Base-by-base conservation (phyloP, 1,140 invertebrate species). In the Helicoverpa armigera region DNA sequence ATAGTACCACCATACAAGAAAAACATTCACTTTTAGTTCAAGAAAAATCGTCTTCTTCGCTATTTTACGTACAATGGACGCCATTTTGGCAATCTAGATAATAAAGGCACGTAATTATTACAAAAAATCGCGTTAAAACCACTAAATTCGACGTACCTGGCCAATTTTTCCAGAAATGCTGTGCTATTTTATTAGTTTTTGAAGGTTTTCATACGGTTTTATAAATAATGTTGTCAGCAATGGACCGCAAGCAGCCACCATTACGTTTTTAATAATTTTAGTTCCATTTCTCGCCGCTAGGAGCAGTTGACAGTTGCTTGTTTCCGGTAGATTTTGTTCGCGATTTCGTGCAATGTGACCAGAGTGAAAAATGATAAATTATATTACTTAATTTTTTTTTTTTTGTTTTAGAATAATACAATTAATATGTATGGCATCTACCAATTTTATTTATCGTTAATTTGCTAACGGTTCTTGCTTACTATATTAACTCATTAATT, bases 171-270 rank as follows among this genome's bases (percentile, higher is more conserved):
- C 58, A 85, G 72, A 78, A 78, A 82, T 88, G 63, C 76, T 79
- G 63, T 73, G 14, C 61, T 82, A 84, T 82, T 50, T 73, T 80
- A 88, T 92, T 89, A 87, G 86, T 92, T 92, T 92, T 81, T 92
- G 88, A 89, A 94, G 86, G 91, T 93, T 94, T 94, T 89, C 92
- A 83, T 73, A 80, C 80, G 80, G 74, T 88, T 88, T 91, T 86
- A 77, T 63, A 56, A 91, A 89, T 92, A 86, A 92, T 87, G 93
- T 94, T 94, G 93, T 93, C 93, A 94, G 93, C 93, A 93, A 92
- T 93, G 77, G 81, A 56, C 80, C 81, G 74, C 91, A 92, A 86
- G 92, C 90, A 92, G 92, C 91, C 92, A 94, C 92, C 92, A 93
- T 94, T 94, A 93, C 91, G 87, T 84, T 77, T 84, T 82, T 80